A percentile compares a stretch with the other conserved stretches of the same genome.
Conservation (phyloP, 2,797 vertebrate species). For the Melanotaenia nigrans region DNA sequence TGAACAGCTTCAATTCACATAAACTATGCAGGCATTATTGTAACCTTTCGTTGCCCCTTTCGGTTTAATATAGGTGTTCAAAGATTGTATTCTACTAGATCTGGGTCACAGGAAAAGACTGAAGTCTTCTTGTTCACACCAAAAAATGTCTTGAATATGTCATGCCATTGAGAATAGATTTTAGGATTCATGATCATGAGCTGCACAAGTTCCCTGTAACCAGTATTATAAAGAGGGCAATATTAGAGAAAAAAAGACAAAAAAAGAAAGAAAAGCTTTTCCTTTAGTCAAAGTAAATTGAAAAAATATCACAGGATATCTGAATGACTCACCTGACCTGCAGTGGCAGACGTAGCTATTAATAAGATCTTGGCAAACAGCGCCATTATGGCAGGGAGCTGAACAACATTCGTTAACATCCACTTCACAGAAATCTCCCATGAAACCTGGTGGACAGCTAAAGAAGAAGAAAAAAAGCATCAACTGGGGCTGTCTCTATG, state of each 20-base stretch:
- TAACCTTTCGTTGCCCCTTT: slow-evolving; percentile 58
- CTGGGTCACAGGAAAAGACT: slow-evolving; percentile 25
- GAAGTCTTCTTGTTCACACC: slow-evolving; percentile 13
- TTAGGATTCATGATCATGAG: slow-evolving; percentile 36
- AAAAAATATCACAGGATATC: slow-evolving; percentile 54
- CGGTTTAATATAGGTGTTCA: slow-evolving; percentile 43
- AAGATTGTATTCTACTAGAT: slow-evolving; percentile 37
- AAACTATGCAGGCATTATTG: slow-evolving; percentile 52
- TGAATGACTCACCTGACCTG: slow-evolving; percentile 84
- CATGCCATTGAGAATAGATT: slow-evolving; percentile 23
- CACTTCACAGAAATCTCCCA: slow-evolving; percentile 88
- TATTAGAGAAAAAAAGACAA: not conserved
- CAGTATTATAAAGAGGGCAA: slow-evolving; percentile 10
- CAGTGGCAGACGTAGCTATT: slow-evolving; percentile 89
- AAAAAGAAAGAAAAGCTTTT: not conserved
- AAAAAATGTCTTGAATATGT: slow-evolving; percentile 18
- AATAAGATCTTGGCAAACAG: slow-evolving; percentile 86
- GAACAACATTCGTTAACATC: slow-evolving; percentile 90
- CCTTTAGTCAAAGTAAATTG: slow-evolving; percentile 42
- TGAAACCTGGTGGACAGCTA: slow-evolving; percentile 89
- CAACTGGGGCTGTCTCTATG: slow-evolving; percentile 36
- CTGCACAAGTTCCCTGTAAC: slow-evolving; percentile 28
- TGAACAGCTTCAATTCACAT: slow-evolving; percentile 50
- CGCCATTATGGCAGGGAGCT: slow-evolving; percentile 85
- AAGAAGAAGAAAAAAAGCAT: slow-evolving; percentile 52